Evolutionary conservation across 2,797 vertebrate species (phyloP), one percentile per base, ranked within the genome.

Genomic region (Sebastes paucispinis): DNA sequence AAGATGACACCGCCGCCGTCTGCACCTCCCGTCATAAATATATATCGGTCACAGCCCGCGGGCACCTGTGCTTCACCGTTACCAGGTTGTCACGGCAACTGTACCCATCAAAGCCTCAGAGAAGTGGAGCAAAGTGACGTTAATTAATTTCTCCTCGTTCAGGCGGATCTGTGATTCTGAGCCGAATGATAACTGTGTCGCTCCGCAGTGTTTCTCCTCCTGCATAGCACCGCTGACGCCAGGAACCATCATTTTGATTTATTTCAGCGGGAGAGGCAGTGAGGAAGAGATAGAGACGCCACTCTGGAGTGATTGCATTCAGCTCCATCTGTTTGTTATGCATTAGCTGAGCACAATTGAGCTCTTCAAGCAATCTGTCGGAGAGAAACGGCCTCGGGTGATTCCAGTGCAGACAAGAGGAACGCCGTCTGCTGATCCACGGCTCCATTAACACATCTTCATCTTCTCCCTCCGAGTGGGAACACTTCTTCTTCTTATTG

Each of bases 251-350:
- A 76, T 75, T 85, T 29, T 69, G 86, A 90, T 90, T 85, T 75
- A 86, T 81, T 75, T 67, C 57, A 31, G 43, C 79, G 59, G 54
- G 72, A 43, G 54, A 69, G 64, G 18, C 32, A 22, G 22, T 13
- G 66, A 58, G 62, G 63, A n/a, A 7, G 67, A 50, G 63, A 57
- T 6, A 18, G 71, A 63, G 81, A 82, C 14, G 43, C 47, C 79
- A 27, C 80, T 68, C 67, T 36, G 75, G 60, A 80, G 76, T 69
- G 77, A 87, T 79, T 82, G 83, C 76, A 10, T 59, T 85, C 73
- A 29, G 73, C 87, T 77, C 83, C 77, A 58, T 88, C 85, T 88
- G 87, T 83, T 91, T 90, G 88, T 79, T 82, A 83, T 90, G 87
- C 91, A 89, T 91, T 89, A 84, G 78, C 84, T 47, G 81, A 87